These are phyloP conservation scores for Altica lythri DNA, from an alignment of 2,888 invertebrate genomes.

Conservation along the genomic window DNA sequence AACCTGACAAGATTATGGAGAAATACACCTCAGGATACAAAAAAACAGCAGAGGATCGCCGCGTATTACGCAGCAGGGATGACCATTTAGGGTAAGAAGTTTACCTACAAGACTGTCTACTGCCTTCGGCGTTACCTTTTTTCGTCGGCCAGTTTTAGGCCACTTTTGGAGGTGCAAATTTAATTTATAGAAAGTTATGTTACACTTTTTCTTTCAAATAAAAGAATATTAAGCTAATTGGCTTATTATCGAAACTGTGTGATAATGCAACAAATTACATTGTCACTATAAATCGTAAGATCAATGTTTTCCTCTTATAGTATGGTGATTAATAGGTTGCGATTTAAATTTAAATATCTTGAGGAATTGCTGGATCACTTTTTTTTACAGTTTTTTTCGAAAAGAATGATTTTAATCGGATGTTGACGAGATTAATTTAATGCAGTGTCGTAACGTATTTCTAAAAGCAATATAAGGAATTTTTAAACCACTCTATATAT, in stretches of 20 bases:
- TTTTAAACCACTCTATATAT: too few relatives aligned
- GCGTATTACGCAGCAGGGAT: slow-evolving; percentile 38
- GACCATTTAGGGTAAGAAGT: slow-evolving; percentile 47
- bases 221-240: slow-evolving; percentile 17
- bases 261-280: slow-evolving; percentile 10
- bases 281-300: slow-evolving; percentile 12
- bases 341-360: slow-evolving; percentile 9
- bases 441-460: too few relatives aligned
- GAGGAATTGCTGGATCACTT: slow-evolving; percentile 1
- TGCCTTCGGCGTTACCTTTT: slow-evolving; percentile 37
- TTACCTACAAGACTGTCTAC: slow-evolving; percentile 42
- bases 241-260: slow-evolving; percentile 15
- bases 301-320: slow-evolving; percentile 12
- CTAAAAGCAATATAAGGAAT: too few relatives aligned
- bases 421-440: slow-evolving; percentile 2
- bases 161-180: slow-evolving; percentile 40
- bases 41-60: slow-evolving; percentile 25
- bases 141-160: slow-evolving; percentile 37
- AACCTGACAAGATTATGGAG: slow-evolving; percentile 31
- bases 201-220: slow-evolving; percentile 27
- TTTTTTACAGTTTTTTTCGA: not conserved
- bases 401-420: not conserved
- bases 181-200: slow-evolving; percentile 37
- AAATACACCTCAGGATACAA: slow-evolving; percentile 32
- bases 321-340: slow-evolving; percentile 1